Evolutionary conservation across 2,113 vertebrate genomes (phyloP).

Genomic region (Sciurus niger): DNA sequence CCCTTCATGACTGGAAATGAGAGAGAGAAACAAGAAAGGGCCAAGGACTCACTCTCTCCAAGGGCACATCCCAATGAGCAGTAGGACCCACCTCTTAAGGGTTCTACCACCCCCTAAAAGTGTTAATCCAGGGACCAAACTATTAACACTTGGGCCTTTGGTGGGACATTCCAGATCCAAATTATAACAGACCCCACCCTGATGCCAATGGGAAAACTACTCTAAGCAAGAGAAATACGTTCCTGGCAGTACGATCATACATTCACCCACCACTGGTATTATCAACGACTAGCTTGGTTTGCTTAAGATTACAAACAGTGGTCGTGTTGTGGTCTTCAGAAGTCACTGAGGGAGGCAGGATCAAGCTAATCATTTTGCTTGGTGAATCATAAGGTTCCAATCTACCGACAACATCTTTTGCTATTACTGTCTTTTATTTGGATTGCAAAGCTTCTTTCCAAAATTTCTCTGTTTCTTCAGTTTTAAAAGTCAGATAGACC

Average conservation of each 20-base stretch:
- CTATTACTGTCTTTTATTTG: not conserved
- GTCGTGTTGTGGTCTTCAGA: not conserved
- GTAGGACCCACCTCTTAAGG: not conserved
- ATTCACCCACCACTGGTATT: not conserved
- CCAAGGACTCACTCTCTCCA: fast-evolving
- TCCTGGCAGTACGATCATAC: not conserved
- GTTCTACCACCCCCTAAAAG: no score
- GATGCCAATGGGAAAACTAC: not conserved
- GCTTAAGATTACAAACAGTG: not conserved
- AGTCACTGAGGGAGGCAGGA: not conserved
- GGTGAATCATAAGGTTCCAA: not conserved
- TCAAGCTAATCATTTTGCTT: not conserved
- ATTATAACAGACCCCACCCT: no score
- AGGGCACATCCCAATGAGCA: not conserved
- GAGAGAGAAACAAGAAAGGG: not conserved
- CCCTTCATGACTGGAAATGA: not conserved
- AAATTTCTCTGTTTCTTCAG: not conserved
- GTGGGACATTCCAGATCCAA: not conserved
- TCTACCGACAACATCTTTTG: not conserved
- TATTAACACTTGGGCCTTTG: not conserved
- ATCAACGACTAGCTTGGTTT: not conserved
- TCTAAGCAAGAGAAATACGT: not conserved
- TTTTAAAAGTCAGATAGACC: not conserved
- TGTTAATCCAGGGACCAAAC: not conserved
- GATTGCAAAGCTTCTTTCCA: not conserved